Evolutionary conservation across 2,888 invertebrate species (phyloP), one percentile per base, ranked within the genome.

Genomic region (Loripinus fragilis): DNA sequence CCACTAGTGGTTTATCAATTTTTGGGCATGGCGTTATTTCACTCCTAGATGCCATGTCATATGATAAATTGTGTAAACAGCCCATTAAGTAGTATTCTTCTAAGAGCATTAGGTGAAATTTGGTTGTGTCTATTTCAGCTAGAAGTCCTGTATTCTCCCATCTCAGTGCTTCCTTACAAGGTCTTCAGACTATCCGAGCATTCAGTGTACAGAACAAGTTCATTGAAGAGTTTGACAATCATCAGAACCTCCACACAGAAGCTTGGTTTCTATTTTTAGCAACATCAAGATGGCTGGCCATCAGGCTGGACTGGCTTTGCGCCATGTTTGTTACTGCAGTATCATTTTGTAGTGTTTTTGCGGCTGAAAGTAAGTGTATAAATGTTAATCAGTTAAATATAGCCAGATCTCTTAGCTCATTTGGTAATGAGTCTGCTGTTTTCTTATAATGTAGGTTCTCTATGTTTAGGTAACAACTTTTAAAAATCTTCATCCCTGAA

Each of bases 81-180:
- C n/a, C n/a, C n/a, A n/a, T n/a, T n/a, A n/a, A n/a, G n/a, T n/a
- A n/a, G n/a, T n/a, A n/a, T n/a, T n/a, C n/a, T n/a, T n/a, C n/a
- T n/a, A n/a, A n/a, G n/a, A n/a, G n/a, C n/a, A n/a, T n/a, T n/a
- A n/a, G n/a, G n/a, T n/a, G n/a, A n/a, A n/a, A n/a, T n/a, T n/a
- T n/a, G n/a, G n/a, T n/a, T n/a, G n/a, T n/a, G 5, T 38, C 38
- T 64, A 45, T 73, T 89, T 87, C 94, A 97, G 97, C 96, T 83
- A 96, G 98, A 78, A 98, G 98, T 89, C 99, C 99, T 0, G 97
- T 99, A n/a, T 99, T 98, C 94, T 97, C 97, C 1, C 98, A 98
- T 92, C 94, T 99, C 89, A 97, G 96, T 91, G 97, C 98, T 35
- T 96, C 97, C 0, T 94, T 99, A 7, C 96, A 97, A 92, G 99